phyloP scores from a whole-genome alignment of 2,797 vertebrate species.

The Betta splendens region DNA sequence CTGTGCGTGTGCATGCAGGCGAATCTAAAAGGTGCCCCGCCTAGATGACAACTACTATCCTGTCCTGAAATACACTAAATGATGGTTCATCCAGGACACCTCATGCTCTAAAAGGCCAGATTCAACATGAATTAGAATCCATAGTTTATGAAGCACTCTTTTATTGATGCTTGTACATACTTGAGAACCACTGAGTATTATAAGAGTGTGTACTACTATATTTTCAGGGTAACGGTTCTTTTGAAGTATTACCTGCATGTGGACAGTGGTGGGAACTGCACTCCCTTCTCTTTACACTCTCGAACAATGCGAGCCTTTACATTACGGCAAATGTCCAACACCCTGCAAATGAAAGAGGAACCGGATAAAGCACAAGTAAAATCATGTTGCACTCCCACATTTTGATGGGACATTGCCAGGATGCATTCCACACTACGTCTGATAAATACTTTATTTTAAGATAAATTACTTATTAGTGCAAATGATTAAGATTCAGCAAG shows the following conservation, averaged over 20 bases:
- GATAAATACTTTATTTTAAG: too few relatives aligned
- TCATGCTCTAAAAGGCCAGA: too few relatives aligned
- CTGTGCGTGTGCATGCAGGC: conserved; percentile 4
- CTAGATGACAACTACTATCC: too few relatives aligned
- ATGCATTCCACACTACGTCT: too few relatives aligned
- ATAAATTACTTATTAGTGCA: conserved; percentile 7
- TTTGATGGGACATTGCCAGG: neutral
- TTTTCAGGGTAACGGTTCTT: neutral
- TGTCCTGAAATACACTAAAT: too few relatives aligned
- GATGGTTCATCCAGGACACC: too few relatives aligned
- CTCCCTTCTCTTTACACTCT: conserved; percentile 97
- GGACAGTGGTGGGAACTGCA: conserved; percentile 92
- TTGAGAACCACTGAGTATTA: too few relatives aligned
- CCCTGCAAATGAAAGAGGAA: conserved; percentile 75
- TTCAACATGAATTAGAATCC: too few relatives aligned
- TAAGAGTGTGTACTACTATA: neutral
- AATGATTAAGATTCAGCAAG: conserved; percentile 32
- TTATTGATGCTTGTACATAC: too few relatives aligned
- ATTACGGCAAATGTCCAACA: conserved; percentile 96
- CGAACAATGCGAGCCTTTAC: conserved; percentile 93
- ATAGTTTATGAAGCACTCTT: too few relatives aligned
- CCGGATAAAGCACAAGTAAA: neutral
- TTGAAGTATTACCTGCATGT: conserved; percentile 89
- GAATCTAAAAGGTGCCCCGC: too few relatives aligned
- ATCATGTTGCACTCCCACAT: neutral